Percentiles rank a stretch among this genome's conserved stretches.
phyloP scores from a whole-genome alignment of 2,888 invertebrate genomes.

The Hecatera dysodea region DNA sequence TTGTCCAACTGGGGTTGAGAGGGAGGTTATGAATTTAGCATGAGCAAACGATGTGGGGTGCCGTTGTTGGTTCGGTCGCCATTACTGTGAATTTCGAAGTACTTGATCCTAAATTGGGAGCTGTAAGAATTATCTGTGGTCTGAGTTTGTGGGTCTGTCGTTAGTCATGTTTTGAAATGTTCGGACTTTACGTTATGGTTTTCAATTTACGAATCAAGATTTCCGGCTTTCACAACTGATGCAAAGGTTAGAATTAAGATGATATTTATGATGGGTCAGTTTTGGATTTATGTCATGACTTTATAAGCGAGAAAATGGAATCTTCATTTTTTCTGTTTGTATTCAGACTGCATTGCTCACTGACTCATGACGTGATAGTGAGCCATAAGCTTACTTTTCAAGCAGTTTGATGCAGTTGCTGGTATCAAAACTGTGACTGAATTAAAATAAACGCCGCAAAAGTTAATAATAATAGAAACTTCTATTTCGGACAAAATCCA shows the following conservation, averaged over 20 bases:
- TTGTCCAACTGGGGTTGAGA: conserved; percentile 49
- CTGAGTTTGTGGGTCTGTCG: not conserved
- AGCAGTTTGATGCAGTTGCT: too few relatives aligned
- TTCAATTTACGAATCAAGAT: not conserved
- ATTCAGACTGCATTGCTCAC: too few relatives aligned
- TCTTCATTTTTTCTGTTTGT: too few relatives aligned
- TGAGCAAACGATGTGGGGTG: conserved; percentile 45
- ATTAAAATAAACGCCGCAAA: too few relatives aligned
- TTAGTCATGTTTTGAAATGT: conserved; percentile 30
- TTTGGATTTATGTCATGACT: not conserved
- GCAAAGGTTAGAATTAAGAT: too few relatives aligned
- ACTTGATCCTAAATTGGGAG: conserved; percentile 48
- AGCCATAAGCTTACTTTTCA: too few relatives aligned
- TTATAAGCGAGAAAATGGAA: too few relatives aligned
- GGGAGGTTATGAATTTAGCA: conserved; percentile 59
- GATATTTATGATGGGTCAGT: too few relatives aligned
- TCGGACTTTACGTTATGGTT: conserved; percentile 1
- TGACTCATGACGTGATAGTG: too few relatives aligned
- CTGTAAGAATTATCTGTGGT: conserved; percentile 44
- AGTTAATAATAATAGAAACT: too few relatives aligned
- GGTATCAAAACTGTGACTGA: too few relatives aligned
- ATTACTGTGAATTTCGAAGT: conserved; percentile 49
- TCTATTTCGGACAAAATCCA: too few relatives aligned
- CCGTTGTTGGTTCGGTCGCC: conserved; percentile 32
- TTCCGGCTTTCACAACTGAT: not conserved